Evolutionary conservation across 2,113 vertebrate species (phyloP), one percentile per base, ranked within the genome.

Genomic region (Polyodon spathula): DNA sequence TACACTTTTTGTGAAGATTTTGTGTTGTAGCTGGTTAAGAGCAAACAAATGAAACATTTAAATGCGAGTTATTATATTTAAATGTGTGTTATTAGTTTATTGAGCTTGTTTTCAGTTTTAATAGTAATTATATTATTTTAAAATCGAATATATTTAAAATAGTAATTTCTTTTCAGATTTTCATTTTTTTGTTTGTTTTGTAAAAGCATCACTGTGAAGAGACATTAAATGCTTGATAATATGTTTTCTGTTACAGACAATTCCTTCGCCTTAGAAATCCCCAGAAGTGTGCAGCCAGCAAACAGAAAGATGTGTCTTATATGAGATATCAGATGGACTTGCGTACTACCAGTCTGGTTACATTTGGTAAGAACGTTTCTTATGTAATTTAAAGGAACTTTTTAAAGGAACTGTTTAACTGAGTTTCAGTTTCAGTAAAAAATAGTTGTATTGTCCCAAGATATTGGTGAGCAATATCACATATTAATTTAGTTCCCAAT

Each of bases 241-340:
- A 4, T 0, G 1, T 9, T 8, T 1, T 17, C n/a, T 58, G 66
- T n/a, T 48, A 37, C 74, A 97, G 95, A 68, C 79, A 78, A 46
- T 97, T 94, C 75, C 76, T 98, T 43, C 76, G 80, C 64, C 73
- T 93, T 64, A 81, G 87, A 50, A 66, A 87, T 39, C 77, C 77
- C 37, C 66, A 83, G 53, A 78, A 80, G 78, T 86, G 78, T 63
- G 63, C 60, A 37, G 54, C 53, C 46, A 66, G 72, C 72, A 70
- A 65, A 37, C 4, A 27, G 27, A 44, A 9, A 27, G 27, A 27
- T 27, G 27, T 27, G 27, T 27, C 27, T 27, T 27, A 27, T 27
- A 3, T 27, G 27, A 27, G 27, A 27, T 27, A 27, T 10, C 52
- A 50, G 40, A 42, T 43, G 51, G 39, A 4, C 8, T 11, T 44